These are phyloP conservation scores for Standfussiana lucernea DNA, from an alignment of 2,888 invertebrate genomes.

Conservation along the genomic window DNA sequence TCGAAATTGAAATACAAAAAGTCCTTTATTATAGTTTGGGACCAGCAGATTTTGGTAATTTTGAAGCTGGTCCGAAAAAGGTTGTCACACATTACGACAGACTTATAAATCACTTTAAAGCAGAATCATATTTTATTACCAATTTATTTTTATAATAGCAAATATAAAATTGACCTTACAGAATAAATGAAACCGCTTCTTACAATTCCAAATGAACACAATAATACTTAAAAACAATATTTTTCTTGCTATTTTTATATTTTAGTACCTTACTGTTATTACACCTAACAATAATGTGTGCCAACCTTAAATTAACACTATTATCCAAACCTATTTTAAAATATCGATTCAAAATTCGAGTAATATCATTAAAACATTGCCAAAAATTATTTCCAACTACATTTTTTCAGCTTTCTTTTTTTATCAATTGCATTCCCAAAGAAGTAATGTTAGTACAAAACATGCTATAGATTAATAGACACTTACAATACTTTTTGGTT, in stretches of 20 bases:
- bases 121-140: slow-evolving; percentile 11
- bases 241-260: slow-evolving; percentile 10
- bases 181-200: slow-evolving; percentile 52
- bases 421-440: slow-evolving; percentile 60
- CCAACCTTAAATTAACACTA: slow-evolving; percentile 64
- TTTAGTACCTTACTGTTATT: slow-evolving; percentile 38
- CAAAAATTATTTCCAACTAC: slow-evolving; percentile 50
- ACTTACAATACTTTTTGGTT: slow-evolving; percentile 69
- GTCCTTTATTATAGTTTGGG: slow-evolving; percentile 56
- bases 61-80: slow-evolving; percentile 35
- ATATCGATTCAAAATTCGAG: slow-evolving; percentile 78
- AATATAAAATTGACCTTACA: slow-evolving; percentile 26
- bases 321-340: slow-evolving; percentile 68
- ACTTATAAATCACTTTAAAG: background rate
- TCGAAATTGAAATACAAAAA: slow-evolving; percentile 81
- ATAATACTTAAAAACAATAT: slow-evolving; percentile 59
- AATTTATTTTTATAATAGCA: slow-evolving; percentile 11
- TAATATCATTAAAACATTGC: slow-evolving; percentile 69
- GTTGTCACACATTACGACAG: slow-evolving; percentile 58
- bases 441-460: slow-evolving; percentile 64
- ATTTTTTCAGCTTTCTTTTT: slow-evolving; percentile 21
- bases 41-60: slow-evolving; percentile 64
- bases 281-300: slow-evolving; percentile 58
- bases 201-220: slow-evolving; percentile 61
- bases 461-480: slow-evolving; percentile 68